Conservation (phyloP, 2,113 vertebrate genomes). For the Pseudolaguvia tuberculata region DNA sequence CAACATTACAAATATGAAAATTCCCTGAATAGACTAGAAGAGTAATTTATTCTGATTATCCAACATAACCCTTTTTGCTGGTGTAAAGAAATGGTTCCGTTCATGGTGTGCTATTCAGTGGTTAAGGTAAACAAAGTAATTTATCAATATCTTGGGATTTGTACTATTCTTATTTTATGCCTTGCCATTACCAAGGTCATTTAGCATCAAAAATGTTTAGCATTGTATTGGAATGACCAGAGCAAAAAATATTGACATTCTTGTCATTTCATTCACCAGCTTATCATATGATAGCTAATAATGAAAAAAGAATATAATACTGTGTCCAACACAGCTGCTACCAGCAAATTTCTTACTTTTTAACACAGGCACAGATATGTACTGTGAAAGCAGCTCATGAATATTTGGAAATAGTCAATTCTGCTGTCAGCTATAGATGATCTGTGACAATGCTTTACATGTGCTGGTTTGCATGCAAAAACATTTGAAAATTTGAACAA, state of each 20-base stretch:
- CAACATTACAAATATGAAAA: conserved; percentile 15
- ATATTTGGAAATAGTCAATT: not conserved
- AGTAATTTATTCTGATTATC: not conserved
- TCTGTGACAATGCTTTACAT: conserved; percentile 28
- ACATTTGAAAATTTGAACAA: not conserved
- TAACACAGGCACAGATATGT: conserved; percentile 1
- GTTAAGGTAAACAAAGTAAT: not conserved
- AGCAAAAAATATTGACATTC: not conserved
- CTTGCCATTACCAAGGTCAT: not conserved
- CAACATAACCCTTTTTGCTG: conserved; percentile 1
- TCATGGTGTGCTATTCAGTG: not conserved
- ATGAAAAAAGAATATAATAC: not conserved
- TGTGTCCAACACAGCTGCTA: not conserved
- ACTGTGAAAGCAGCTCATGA: conserved; percentile 8
- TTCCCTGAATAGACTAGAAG: not conserved
- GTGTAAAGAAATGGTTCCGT: not conserved
- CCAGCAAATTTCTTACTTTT: not conserved
- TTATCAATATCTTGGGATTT: not conserved
- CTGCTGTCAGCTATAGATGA: conserved; percentile 13
- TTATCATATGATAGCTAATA: not conserved
- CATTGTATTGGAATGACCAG: not conserved
- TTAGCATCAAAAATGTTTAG: not conserved
- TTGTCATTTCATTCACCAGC: not conserved
- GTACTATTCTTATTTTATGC: not conserved
- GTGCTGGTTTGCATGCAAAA: conserved; percentile 1